Base-by-base conservation (phyloP, 2,888 invertebrate species). In the Caenorhabditis zanzibari region DNA sequence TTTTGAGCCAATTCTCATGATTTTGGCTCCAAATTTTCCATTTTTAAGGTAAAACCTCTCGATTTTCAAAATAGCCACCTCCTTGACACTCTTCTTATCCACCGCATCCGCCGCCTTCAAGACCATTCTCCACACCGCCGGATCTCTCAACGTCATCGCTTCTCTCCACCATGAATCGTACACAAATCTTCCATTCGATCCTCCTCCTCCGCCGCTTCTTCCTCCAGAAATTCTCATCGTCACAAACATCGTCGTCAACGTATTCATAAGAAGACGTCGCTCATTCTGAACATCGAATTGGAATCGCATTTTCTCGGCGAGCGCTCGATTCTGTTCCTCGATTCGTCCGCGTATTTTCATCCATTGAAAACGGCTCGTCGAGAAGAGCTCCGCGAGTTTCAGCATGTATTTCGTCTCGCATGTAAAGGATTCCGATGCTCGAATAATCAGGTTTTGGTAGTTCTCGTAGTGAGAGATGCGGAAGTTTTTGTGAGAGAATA, bases 101-200 rank as follows among this genome's bases (percentile, higher is more conserved):
- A 52, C n/a, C 24, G 2, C n/a, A 16, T 0, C 63, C 22, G 81
- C 74, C 14, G 38, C 26, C 16, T 66, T 71, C n/a, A 81, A 6
- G 7, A 56, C 75, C 32, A 81, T 22, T 58, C 81, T 63, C 75
- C 75, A 81, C 0, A 81, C 26, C 4, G 71, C 52, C 19, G 81
- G 75, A 49, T 81, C 81, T 2, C 19, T 61, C 26, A 59, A 22
- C 0, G 12, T 35, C 47, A 19, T 10, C n/a, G 71, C 63, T 22
- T 47, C 41, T 24, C 3, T n/a, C n/a, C 22, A 22, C 64, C 22
- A 56, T 7, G 22, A 49, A 22, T 32, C 35, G 32, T 9, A 47
- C 2, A 19, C 47, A 2, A 1, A 0, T n/a, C 47, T n/a, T 19
- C 19, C 7, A 47, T 66, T 59, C 19, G 58, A 35, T 7, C n/a